Conservation (phyloP, 2,888 invertebrate genomes). For the Formica aserva region DNA sequence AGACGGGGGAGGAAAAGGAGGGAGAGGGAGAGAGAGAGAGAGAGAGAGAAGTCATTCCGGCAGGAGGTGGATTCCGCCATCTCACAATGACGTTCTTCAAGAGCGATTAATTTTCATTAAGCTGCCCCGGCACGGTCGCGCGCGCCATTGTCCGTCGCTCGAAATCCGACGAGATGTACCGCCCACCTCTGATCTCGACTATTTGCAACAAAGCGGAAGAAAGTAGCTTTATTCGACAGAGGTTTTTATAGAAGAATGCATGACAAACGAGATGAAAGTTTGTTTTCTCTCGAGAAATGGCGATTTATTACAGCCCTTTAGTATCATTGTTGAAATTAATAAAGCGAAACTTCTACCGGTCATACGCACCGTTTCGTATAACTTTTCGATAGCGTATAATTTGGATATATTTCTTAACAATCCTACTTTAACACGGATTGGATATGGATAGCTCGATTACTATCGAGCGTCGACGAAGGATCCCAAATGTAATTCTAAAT, state of each 20-base stretch:
- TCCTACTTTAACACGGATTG: not conserved
- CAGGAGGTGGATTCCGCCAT: conserved; percentile 59
- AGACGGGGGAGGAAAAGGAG: conserved; percentile 27
- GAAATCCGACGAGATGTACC: conserved; percentile 48
- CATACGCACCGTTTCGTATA: not conserved
- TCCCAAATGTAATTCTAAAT: not conserved
- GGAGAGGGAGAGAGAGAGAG: conserved; percentile 39
- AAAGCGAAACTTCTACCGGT: not conserved
- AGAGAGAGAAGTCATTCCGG: conserved; percentile 42
- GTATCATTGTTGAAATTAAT: not conserved
- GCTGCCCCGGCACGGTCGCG: conserved; percentile 32
- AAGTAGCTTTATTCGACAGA: conserved; percentile 22
- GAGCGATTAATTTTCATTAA: conserved; percentile 69
- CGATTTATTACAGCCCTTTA: not conserved
- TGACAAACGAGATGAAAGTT: conserved; percentile 1
- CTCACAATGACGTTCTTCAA: conserved; percentile 67
- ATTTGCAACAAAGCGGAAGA: conserved; percentile 42
- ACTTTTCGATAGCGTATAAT: not conserved
- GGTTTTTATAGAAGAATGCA: conserved; percentile 24
- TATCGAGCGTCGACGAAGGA: not conserved
- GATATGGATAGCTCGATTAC: not conserved
- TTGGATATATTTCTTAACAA: not conserved
- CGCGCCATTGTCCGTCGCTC: conserved; percentile 62
- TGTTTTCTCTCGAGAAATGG: not conserved
- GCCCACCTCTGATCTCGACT: conserved; percentile 22